A percentile compares a stretch with the other conserved stretches of the same genome.
These are phyloP conservation scores for Polypedilum pembai DNA, from an alignment of 1,140 invertebrate species.

Conservation along the genomic window DNA sequence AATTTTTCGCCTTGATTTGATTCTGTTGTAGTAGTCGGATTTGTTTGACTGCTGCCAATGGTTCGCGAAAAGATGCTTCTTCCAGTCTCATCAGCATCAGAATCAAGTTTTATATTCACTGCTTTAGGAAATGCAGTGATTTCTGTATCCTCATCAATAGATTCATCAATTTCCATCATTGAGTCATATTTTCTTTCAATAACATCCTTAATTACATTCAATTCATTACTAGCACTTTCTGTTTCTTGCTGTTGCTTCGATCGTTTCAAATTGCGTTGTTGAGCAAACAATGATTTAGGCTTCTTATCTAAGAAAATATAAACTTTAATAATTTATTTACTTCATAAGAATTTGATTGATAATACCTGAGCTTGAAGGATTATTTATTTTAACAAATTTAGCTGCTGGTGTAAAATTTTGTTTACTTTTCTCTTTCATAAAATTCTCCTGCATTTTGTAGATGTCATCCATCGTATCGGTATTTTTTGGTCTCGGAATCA, in stretches of 20 bases:
- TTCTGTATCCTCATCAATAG: slow-evolving; percentile 31
- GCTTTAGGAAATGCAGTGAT: slow-evolving; percentile 40
- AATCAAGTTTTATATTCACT: slow-evolving; percentile 36
- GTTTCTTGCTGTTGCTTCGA: not conserved
- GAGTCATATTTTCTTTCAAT: slow-evolving; percentile 45
- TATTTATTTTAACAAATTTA: slow-evolving; percentile 47
- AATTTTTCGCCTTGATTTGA: not conserved
- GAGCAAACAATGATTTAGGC: slow-evolving; percentile 37
- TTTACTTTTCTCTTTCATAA: slow-evolving; percentile 47
- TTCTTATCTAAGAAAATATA: not conserved
- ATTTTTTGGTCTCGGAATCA: slow-evolving; percentile 55
- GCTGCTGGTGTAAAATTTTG: slow-evolving; percentile 50
- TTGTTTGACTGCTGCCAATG: slow-evolving; percentile 34
- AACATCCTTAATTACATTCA: slow-evolving; percentile 52
- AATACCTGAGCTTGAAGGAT: not conserved
- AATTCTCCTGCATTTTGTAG: slow-evolving; percentile 61
- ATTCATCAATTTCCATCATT: slow-evolving; percentile 21
- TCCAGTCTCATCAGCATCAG: slow-evolving; percentile 31
- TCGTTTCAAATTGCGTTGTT: slow-evolving; percentile 33
- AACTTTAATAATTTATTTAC: not conserved
- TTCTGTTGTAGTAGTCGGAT: slow-evolving; percentile 32
- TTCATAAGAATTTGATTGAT: not conserved
- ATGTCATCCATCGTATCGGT: slow-evolving; percentile 60
- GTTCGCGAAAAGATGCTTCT: slow-evolving; percentile 39
- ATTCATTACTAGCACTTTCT: slow-evolving; percentile 40